Conservation (phyloP, 2,888 invertebrate genomes). For the Agrotis clavis region DNA sequence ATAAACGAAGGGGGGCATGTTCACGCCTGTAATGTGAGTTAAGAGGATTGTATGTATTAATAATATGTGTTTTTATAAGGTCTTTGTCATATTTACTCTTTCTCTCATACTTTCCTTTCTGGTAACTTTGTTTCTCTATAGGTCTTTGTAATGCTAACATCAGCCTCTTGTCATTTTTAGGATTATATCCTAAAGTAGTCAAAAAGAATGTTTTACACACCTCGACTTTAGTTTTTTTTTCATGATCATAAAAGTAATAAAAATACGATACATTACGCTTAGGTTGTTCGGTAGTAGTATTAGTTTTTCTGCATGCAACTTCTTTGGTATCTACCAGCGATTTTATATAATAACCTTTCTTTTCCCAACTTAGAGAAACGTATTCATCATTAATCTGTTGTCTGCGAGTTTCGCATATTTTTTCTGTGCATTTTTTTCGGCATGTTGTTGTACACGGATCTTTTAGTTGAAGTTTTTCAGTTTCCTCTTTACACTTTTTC, state of each 20-base stretch:
- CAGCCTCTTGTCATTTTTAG: slow-evolving; percentile 22
- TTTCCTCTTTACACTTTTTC: slow-evolving; percentile 6
- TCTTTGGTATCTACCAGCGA: slow-evolving; percentile 13
- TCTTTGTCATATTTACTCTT: slow-evolving; percentile 23
- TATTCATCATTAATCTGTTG: slow-evolving; percentile 15
- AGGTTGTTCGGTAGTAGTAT: neutral
- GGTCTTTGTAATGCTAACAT: slow-evolving; percentile 15
- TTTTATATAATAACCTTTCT: slow-evolving; percentile 14
- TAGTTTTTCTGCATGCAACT: slow-evolving; percentile 3
- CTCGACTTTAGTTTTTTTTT: slow-evolving; percentile 9
- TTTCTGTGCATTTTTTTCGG: slow-evolving; percentile 17
- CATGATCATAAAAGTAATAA: slow-evolving; percentile 6
- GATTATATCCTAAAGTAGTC: slow-evolving; percentile 19
- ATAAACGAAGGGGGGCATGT: slow-evolving; percentile 5
- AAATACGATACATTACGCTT: slow-evolving; percentile 13
- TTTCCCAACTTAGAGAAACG: slow-evolving; percentile 14
- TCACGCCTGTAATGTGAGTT: slow-evolving; percentile 8
- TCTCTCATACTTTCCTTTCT: slow-evolving; percentile 21
- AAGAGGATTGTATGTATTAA: slow-evolving; percentile 17
- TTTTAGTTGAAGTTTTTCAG: slow-evolving; percentile 16
- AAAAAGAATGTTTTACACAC: slow-evolving; percentile 20
- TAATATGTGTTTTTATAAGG: slow-evolving; percentile 21
- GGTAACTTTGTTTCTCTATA: slow-evolving; percentile 20
- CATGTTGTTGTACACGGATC: slow-evolving; percentile 14
- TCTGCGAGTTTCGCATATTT: slow-evolving; percentile 15